Evolutionary conservation across 2,888 invertebrate genomes (phyloP).

Genomic region (Protodeltote pygarga): DNA sequence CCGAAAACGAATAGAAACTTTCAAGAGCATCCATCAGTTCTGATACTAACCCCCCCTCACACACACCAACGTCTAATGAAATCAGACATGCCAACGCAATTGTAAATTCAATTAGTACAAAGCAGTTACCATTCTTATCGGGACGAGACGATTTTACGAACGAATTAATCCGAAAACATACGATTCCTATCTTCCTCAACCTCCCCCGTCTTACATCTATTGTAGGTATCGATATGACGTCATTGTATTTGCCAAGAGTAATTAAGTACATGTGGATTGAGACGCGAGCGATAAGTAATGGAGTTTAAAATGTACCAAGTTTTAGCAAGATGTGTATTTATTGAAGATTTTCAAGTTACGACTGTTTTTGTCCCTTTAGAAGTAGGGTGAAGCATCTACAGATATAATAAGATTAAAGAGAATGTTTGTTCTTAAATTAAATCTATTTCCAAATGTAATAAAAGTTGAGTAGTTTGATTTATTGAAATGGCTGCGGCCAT

Average conservation of each 20-base stretch:
- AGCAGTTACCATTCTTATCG: slow-evolving; percentile 85
- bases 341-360: slow-evolving; percentile 45
- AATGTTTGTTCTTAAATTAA: slow-evolving; percentile 1
- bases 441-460: slow-evolving; percentile 8
- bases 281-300: slow-evolving; percentile 61
- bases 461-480: slow-evolving; percentile 8
- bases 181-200: slow-evolving; percentile 81
- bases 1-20: slow-evolving; percentile 54
- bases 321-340: slow-evolving; percentile 48
- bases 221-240: slow-evolving; percentile 72
- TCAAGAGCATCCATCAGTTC: slow-evolving; percentile 54
- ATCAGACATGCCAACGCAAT: slow-evolving; percentile 84
- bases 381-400: slow-evolving; percentile 17
- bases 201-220: slow-evolving; percentile 64
- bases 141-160: slow-evolving; percentile 86
- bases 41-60: slow-evolving; percentile 60
- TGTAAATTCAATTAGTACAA: slow-evolving; percentile 87
- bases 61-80: slow-evolving; percentile 74
- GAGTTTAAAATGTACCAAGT: slow-evolving; percentile 57
- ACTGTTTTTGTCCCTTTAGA: slow-evolving; percentile 36
- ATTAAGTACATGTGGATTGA: slow-evolving; percentile 80
- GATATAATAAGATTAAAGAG: slow-evolving; percentile 39
- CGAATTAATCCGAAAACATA: slow-evolving; percentile 87
- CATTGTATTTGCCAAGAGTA: slow-evolving; percentile 82
- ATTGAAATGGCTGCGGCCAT: background rate